phyloP scores from a whole-genome alignment of 2,888 invertebrate genomes.

The Stenotaenia linearis region DNA sequence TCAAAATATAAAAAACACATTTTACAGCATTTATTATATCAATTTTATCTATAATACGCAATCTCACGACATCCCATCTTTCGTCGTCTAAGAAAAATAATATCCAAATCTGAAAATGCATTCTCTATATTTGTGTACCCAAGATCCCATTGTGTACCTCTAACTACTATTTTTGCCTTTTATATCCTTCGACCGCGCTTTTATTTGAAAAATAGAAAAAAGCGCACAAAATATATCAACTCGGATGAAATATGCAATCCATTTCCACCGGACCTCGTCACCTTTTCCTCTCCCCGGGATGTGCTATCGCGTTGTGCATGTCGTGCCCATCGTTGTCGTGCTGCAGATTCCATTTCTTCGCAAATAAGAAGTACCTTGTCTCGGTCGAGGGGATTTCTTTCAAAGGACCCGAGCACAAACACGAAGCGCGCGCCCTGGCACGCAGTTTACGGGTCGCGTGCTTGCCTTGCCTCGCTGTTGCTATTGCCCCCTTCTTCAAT shows the following conservation, averaged over 20 bases:
- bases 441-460: background rate
- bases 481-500: background rate
- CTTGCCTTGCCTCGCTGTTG: background rate
- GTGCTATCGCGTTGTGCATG: background rate
- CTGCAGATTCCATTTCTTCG: background rate
- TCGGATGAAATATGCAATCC: background rate
- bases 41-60: too few species aligned
- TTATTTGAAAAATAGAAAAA: background rate
- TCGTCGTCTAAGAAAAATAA: too few species aligned
- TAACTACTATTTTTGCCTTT: too few species aligned
- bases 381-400: background rate
- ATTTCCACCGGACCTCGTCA: background rate
- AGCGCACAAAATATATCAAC: background rate
- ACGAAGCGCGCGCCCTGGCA: background rate
- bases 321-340: background rate
- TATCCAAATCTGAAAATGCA: too few species aligned
- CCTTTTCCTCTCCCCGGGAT: background rate
- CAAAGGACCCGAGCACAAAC: background rate
- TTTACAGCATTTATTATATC: background rate
- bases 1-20: background rate
- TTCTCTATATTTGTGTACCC: too few species aligned
- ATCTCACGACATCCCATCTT: too few species aligned
- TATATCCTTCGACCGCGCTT: too few species aligned
- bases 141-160: too few species aligned
- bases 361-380: background rate